phyloP scores from a whole-genome alignment of 2,888 invertebrate genomes.

The Venusia cambrica region DNA sequence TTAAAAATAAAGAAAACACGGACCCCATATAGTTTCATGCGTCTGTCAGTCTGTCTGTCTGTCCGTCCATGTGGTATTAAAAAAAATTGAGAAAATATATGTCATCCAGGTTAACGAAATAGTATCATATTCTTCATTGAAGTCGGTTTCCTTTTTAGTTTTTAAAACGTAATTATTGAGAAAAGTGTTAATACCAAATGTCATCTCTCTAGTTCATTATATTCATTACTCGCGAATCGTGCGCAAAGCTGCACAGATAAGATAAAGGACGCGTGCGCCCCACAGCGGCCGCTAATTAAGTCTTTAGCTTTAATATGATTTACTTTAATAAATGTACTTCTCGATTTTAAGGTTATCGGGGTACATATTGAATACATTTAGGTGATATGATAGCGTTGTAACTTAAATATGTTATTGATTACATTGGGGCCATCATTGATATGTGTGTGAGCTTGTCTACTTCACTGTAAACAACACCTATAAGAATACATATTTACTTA shows the following conservation, averaged over 20 bases:
- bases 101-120: too few species aligned
- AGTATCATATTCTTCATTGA: too few species aligned
- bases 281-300: slow-evolving; percentile 75
- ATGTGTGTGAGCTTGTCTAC: too few species aligned
- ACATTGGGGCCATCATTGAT: too few species aligned
- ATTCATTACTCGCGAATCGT: slow-evolving; percentile 42
- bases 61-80: too few species aligned
- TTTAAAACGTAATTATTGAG: neutral
- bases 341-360: slow-evolving; percentile 21
- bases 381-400: slow-evolving; percentile 16
- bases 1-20: too few species aligned
- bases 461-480: too few species aligned
- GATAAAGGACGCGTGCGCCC: slow-evolving; percentile 67
- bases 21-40: too few species aligned
- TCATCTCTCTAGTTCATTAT: slow-evolving; percentile 29
- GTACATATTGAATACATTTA: slow-evolving; percentile 8
- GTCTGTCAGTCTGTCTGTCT: too few species aligned
- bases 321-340: slow-evolving; percentile 57
- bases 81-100: too few species aligned
- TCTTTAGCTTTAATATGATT: slow-evolving; percentile 66
- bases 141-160: neutral
- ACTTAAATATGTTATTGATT: slow-evolving; percentile 5
- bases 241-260: slow-evolving; percentile 54
- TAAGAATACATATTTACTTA: too few species aligned
- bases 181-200: neutral